Percentiles rank a stretch among this genome's conserved stretches.
phyloP scores from a whole-genome alignment of 1,140 invertebrate species.

The Hetaerina americana region DNA sequence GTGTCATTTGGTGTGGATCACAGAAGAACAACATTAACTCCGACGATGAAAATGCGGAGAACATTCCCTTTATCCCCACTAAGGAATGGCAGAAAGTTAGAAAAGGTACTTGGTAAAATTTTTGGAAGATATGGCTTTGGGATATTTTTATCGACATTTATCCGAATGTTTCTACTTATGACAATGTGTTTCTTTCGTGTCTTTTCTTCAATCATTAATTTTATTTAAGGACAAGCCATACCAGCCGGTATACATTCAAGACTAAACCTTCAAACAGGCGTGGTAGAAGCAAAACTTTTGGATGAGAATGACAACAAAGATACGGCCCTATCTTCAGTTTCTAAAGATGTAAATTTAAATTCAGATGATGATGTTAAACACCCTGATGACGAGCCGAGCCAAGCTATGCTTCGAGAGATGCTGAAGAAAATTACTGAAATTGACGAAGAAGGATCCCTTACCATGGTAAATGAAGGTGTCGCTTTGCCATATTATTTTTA shows the following conservation, averaged over 20 bases:
- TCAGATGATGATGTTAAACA: no score
- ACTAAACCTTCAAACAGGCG: conserved; percentile 56
- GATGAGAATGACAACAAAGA: conserved; percentile 31
- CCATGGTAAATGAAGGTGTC: no score
- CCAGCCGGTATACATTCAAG: conserved; percentile 58
- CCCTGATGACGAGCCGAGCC: no score
- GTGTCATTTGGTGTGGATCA: no score
- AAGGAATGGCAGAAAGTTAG: conserved; percentile 44
- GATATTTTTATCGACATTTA: conserved; percentile 4
- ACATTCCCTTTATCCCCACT: conserved; percentile 37
- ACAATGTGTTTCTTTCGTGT: conserved; percentile 17
- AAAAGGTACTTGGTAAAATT: conserved; percentile 32
- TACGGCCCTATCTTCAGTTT: conserved; percentile 19
- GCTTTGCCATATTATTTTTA: no score
- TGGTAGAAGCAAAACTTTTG: conserved; percentile 58
- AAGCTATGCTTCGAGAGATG: no score
- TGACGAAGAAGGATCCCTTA: conserved; percentile 13
- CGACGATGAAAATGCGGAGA: background rate
- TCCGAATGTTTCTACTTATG: conserved; percentile 9
- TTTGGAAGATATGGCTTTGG: conserved; percentile 15
- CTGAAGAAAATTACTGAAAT: background rate
- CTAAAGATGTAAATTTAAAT: no score
- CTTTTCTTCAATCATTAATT: conserved; percentile 10
- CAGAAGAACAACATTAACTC: background rate
- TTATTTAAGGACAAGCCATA: conserved; percentile 46